Conservation (phyloP, 1,140 invertebrate genomes). For the Globodera ellingtonae region DNA sequence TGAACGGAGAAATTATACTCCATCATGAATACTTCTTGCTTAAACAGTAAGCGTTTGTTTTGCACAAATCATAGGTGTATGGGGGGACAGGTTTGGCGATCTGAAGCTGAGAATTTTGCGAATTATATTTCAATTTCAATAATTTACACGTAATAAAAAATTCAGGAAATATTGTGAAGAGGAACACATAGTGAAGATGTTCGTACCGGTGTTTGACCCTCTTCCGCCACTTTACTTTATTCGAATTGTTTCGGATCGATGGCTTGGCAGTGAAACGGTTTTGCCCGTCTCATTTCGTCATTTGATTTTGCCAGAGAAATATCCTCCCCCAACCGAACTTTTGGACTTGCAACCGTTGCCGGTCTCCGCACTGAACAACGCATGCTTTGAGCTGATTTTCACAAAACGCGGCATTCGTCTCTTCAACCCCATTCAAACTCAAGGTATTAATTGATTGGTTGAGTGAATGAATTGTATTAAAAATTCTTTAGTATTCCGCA, state of each 20-base stretch:
- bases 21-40: slow-evolving; percentile 97
- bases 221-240: slow-evolving; percentile 97
- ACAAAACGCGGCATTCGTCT: slow-evolving; percentile 79
- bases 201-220: slow-evolving; percentile 96
- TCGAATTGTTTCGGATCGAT: slow-evolving; percentile 71
- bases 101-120: too few relatives aligned
- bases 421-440: slow-evolving; percentile 99
- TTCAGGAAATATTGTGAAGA: slow-evolving; percentile 81
- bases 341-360: slow-evolving; percentile 96
- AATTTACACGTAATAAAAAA: not conserved
- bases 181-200: slow-evolving; percentile 95
- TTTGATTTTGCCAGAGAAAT: slow-evolving; percentile 95
- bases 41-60: slow-evolving; percentile 72
- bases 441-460: slow-evolving; percentile 68
- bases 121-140: too few relatives aligned
- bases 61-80: slow-evolving; percentile 1
- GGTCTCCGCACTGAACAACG: slow-evolving; percentile 77
- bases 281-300: slow-evolving; percentile 96
- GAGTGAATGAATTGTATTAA: slow-evolving; percentile 7
- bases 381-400: slow-evolving; percentile 83
- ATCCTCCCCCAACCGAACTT: slow-evolving; percentile 92
- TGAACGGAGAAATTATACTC: slow-evolving; percentile 87
- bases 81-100: too few relatives aligned
- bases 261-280: slow-evolving; percentile 80
- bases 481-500: slow-evolving; percentile 81